Conservation (phyloP, 1,140 invertebrate genomes). For the Hyposmocoma kahamanoa region DNA sequence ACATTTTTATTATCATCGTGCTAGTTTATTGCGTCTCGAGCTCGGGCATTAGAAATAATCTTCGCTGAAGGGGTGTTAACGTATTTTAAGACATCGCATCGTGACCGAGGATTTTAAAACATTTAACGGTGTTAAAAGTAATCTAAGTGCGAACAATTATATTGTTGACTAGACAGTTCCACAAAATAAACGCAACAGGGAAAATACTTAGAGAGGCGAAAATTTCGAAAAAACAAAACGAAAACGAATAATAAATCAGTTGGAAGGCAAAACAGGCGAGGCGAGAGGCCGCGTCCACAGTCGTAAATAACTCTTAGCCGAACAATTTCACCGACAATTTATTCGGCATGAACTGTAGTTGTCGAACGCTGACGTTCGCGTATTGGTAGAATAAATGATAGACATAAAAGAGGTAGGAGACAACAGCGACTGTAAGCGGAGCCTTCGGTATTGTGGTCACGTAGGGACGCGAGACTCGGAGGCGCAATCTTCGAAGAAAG, state of each 20-base stretch:
- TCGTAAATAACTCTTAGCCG: slow-evolving; percentile 59
- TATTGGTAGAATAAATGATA: slow-evolving; percentile 67
- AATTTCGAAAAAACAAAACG: slow-evolving; percentile 46
- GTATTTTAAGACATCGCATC: slow-evolving; percentile 17
- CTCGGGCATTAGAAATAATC: slow-evolving; percentile 58
- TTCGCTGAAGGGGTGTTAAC: slow-evolving; percentile 34
- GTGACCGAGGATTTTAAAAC: slow-evolving; percentile 5
- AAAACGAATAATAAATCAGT: slow-evolving; percentile 54
- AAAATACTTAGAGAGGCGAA: slow-evolving; percentile 15
- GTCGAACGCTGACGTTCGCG: slow-evolving; percentile 67
- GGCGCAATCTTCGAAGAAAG: slow-evolving; percentile 64
- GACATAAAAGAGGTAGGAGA: slow-evolving; percentile 56
- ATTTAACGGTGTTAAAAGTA: slow-evolving; percentile 12
- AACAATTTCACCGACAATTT: slow-evolving; percentile 65
- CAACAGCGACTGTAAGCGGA: slow-evolving; percentile 26
- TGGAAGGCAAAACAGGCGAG: slow-evolving; percentile 37
- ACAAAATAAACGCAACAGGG: background rate
- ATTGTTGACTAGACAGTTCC: slow-evolving; percentile 5
- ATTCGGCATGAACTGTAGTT: slow-evolving; percentile 67
- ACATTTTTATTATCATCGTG: slow-evolving; percentile 63
- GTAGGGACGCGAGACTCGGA: slow-evolving; percentile 51
- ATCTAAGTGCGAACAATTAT: slow-evolving; percentile 17
- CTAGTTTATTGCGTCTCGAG: slow-evolving; percentile 59
- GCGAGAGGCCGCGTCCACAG: slow-evolving; percentile 45
- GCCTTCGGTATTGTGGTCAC: slow-evolving; percentile 61